Evolutionary conservation across 2,113 vertebrate genomes (phyloP).

Genomic region (Melanotaenia duboulayi): DNA sequence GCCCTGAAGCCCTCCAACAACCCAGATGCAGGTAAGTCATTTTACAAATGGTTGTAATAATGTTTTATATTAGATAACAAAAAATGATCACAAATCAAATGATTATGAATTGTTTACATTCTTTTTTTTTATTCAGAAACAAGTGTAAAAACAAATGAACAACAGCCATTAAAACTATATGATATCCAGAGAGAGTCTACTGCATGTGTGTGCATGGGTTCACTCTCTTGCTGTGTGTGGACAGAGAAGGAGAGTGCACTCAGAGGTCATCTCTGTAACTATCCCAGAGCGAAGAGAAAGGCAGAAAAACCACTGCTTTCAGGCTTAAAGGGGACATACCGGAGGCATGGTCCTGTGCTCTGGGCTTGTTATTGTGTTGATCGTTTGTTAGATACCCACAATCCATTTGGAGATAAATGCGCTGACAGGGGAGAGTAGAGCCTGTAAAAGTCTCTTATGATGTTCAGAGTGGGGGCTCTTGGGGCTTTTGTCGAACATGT

Average conservation of each 20-base stretch:
- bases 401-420: conserved; percentile 86
- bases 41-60: neutral
- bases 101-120: neutral
- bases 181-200: conserved; percentile 5
- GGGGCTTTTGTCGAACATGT: conserved; percentile 82
- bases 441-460: conserved; percentile 83
- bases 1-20: conserved; percentile 91
- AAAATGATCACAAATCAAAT: neutral
- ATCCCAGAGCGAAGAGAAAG: conserved; percentile 51
- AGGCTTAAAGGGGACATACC: conserved; percentile 76
- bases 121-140: neutral
- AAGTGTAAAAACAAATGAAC: conserved; percentile 4
- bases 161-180: conserved; percentile 1
- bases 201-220: conserved; percentile 29
- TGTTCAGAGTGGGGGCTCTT: conserved; percentile 78
- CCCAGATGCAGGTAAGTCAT: conserved; percentile 89
- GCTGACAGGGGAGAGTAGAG: conserved; percentile 81
- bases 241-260: conserved; percentile 62
- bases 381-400: conserved; percentile 85
- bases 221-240: conserved; percentile 25
- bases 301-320: conserved; percentile 67
- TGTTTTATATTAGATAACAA: neutral
- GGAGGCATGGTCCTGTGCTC: conserved; percentile 76
- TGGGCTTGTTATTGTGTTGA: conserved; percentile 82
- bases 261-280: conserved; percentile 72